These are phyloP conservation scores for Linepithema humile DNA, from an alignment of 1,140 invertebrate species.

Conservation along the genomic window DNA sequence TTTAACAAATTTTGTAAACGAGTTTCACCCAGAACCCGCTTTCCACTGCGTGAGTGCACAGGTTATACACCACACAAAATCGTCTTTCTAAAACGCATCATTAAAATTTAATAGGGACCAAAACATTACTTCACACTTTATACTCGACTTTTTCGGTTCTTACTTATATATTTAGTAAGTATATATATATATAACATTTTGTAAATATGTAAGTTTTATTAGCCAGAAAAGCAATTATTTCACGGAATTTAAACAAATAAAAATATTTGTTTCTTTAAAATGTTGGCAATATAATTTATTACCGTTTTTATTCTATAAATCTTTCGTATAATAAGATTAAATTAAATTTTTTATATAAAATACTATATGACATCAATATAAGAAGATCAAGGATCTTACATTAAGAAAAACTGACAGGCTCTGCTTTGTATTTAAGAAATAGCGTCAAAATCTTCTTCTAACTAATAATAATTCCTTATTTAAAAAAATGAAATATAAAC, in stretches of 20 bases:
- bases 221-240: neutral
- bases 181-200: neutral
- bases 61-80: neutral
- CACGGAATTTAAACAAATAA: neutral
- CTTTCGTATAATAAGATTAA: no score
- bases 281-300: neutral
- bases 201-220: neutral
- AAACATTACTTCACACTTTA: neutral
- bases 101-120: neutral
- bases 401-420: no score
- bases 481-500: no score
- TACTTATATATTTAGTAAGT: neutral
- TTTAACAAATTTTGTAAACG: constrained; percentile 53
- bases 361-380: no score
- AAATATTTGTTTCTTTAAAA: neutral
- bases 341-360: no score
- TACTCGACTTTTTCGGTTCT: neutral
- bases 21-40: neutral
- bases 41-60: neutral
- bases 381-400: no score
- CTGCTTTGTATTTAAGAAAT: no score
- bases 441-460: no score
- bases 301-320: no score
- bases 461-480: no score
- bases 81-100: neutral